Percentiles rank a stretch among this genome's conserved stretches.
These are phyloP conservation scores for Ptychobarbus kaznakovi DNA, from an alignment of 2,797 vertebrate species.

Conservation along the genomic window DNA sequence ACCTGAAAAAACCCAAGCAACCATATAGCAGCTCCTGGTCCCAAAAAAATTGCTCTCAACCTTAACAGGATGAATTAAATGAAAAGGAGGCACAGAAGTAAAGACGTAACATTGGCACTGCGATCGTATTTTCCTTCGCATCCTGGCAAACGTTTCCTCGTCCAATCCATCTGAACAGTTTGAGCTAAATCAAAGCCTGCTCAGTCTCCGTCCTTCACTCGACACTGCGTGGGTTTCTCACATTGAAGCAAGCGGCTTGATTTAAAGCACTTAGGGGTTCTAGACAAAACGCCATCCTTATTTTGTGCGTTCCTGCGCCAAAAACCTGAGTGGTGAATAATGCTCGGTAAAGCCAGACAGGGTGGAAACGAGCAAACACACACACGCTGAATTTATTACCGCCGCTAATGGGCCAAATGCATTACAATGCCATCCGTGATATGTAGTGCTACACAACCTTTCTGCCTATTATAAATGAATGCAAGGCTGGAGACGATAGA, in stretches of 20 bases:
- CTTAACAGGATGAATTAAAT: neutral
- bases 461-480: slow-evolving; percentile 60
- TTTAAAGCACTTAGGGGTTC: slow-evolving; percentile 53
- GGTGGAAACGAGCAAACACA: slow-evolving; percentile 54
- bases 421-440: slow-evolving; percentile 64
- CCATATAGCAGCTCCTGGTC: neutral
- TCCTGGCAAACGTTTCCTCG: neutral
- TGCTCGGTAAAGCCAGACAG: slow-evolving; percentile 26
- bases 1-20: neutral
- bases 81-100: neutral
- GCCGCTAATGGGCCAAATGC: slow-evolving; percentile 60
- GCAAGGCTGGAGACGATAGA: slow-evolving; percentile 38
- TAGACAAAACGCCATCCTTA: slow-evolving; percentile 42
- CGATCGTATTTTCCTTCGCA: neutral
- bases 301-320: slow-evolving; percentile 45
- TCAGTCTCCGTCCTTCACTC: neutral
- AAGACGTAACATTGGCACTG: neutral
- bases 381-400: slow-evolving; percentile 57
- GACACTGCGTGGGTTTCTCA: slow-evolving; percentile 1
- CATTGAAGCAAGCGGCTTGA: slow-evolving; percentile 25
- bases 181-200: neutral
- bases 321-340: slow-evolving; percentile 57
- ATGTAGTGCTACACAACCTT: slow-evolving; percentile 55
- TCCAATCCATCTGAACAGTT: neutral
- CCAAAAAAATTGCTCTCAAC: neutral